Conservation (phyloP, 2,888 invertebrate species). For the Lithosia quadra region DNA sequence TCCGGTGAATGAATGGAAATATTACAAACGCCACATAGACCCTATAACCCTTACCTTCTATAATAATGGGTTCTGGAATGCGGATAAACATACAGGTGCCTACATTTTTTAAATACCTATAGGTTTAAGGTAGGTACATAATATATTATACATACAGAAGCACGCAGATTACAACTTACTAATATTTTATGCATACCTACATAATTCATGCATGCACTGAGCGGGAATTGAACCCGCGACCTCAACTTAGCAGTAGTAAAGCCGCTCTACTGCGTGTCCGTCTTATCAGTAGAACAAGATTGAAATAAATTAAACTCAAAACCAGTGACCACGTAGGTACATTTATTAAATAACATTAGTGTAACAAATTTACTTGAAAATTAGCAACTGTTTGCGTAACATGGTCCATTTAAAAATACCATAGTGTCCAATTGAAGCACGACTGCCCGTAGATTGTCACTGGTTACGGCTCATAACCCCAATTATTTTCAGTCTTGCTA, state of each 20-base stretch:
- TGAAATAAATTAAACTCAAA: background rate
- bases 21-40: too few relatives aligned
- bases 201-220: too few relatives aligned
- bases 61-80: too few relatives aligned
- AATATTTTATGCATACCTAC: too few relatives aligned
- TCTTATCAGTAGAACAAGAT: background rate
- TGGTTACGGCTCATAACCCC: slow-evolving; percentile 67
- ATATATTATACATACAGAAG: too few relatives aligned
- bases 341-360: slow-evolving; percentile 7
- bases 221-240: background rate
- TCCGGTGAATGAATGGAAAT: too few relatives aligned
- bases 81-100: too few relatives aligned
- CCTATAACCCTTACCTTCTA: too few relatives aligned
- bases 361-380: background rate
- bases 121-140: too few relatives aligned
- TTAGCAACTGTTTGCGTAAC: background rate
- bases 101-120: too few relatives aligned
- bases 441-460: slow-evolving; percentile 25
- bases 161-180: too few relatives aligned
- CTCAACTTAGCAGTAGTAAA: background rate
- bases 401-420: slow-evolving; percentile 13
- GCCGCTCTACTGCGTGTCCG: background rate
- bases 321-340: background rate
- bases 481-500: slow-evolving; percentile 75
- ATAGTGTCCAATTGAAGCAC: slow-evolving; percentile 18